Conservation (phyloP, 1,140 invertebrate genomes). For the Portunus trituberculatus region DNA sequence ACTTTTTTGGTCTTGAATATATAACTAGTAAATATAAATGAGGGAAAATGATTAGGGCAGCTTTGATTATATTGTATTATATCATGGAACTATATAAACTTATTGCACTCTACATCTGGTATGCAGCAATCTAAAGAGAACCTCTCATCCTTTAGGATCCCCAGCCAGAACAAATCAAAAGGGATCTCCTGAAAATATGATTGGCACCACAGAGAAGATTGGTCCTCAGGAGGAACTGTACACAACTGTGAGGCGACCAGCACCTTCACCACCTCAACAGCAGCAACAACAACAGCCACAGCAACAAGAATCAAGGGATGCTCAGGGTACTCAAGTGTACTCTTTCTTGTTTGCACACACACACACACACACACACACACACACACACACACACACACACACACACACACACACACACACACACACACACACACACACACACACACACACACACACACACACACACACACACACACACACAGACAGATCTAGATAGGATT, state of each 20-base stretch:
- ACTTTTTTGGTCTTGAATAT: too few species aligned
- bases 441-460: too few species aligned
- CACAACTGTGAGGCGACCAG: conserved; percentile 64
- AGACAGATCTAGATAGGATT: neutral
- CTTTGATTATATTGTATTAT: too few species aligned
- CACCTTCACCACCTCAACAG: conserved; percentile 57
- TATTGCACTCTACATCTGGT: neutral
- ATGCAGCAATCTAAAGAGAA: neutral
- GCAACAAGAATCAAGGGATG: conserved; percentile 56
- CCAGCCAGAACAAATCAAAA: conserved; percentile 32
- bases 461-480: neutral
- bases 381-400: too few species aligned
- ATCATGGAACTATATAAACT: too few species aligned
- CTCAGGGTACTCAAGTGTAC: neutral
- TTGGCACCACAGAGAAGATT: conserved; percentile 28
- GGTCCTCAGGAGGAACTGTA: conserved; percentile 58
- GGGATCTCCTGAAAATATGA: conserved; percentile 38
- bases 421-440: too few species aligned
- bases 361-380: neutral
- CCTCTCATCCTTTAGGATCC: neutral
- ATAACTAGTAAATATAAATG: too few species aligned
- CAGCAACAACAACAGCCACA: neutral
- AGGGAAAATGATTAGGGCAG: too few species aligned
- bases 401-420: too few species aligned
- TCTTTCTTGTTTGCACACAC: too few species aligned